These are phyloP conservation scores for Delia radicum DNA, from an alignment of 1,140 invertebrate species.

Conservation along the genomic window DNA sequence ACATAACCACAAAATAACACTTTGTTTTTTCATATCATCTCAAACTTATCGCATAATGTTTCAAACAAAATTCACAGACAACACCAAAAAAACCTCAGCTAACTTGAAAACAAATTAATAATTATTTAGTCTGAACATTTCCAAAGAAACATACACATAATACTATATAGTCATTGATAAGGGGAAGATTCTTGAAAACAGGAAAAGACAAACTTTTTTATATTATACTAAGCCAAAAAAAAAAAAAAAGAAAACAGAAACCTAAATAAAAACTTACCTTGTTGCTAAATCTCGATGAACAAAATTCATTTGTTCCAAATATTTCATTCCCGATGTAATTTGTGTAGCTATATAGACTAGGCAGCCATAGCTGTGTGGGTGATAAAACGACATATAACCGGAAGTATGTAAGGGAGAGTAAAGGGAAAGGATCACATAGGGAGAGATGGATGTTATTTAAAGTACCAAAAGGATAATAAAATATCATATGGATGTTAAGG, in stretches of 20 bases:
- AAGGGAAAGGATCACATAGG: neutral
- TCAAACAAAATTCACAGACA: no score
- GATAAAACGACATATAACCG: no score
- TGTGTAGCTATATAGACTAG: constrained; percentile 75
- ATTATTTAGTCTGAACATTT: no score
- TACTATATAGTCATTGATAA: no score
- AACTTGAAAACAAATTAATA: no score
- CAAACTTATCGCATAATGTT: no score
- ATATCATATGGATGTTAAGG: constrained; percentile 44
- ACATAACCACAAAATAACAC: no score
- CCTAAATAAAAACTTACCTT: constrained; percentile 60
- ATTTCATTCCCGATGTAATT: constrained; percentile 84
- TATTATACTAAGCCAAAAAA: neutral
- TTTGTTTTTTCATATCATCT: no score
- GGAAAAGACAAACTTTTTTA: neutral
- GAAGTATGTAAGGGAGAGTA: neutral
- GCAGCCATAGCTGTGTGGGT: constrained; percentile 70
- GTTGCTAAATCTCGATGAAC: constrained; percentile 80
- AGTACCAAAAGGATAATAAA: constrained; percentile 47
- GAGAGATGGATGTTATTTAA: constrained; percentile 37
- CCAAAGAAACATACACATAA: no score
- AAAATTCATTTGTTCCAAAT: constrained; percentile 77
- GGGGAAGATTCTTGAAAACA: neutral
- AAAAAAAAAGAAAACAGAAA: constrained; percentile 25
- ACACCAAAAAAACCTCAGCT: no score